Evolutionary conservation across 2,888 invertebrate genomes (phyloP), one percentile per base, ranked within the genome.

Genomic region (Archips xylosteana): DNA sequence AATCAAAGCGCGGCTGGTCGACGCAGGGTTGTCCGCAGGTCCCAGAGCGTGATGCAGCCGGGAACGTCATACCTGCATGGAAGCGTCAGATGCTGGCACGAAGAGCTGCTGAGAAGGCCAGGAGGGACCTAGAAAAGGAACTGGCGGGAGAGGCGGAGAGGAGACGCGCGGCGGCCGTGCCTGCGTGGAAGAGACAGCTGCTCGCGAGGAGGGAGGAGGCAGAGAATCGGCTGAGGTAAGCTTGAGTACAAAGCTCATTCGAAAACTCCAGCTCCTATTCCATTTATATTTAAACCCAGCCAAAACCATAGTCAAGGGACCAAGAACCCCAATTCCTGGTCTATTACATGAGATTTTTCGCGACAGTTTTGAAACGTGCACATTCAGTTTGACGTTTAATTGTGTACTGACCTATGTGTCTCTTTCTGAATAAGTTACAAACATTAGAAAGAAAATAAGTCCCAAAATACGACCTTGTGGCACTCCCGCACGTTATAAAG

Each of bases 1-100:
- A 79, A 81, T 79, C 83, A 82, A 85, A 82, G 83, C 78, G 79
- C 88, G 90, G 89, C 85, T 89, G 90, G 88, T 89, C 91, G 89
- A 92, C 87, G 89, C 90, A 94, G 94, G 92, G 92, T 83, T 92
- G 85, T 90, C 89, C 89, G 61, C 95, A 98, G 97, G 97, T 99
- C 79, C 98, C 98, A 10, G 98, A 98, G 85, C 96, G 96, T 76
- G 99, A 99, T 88, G 96, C 96, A 67, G 96, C 97, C 8, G 99
- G 99, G 0, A 98, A 97, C 85, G 95, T 96, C 59, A 98, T 99
- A 83, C 99, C 99, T 13, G 97, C 97, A 36, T 99, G 99, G 99
- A 99, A 99, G 88, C 95, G 98, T 12, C 98, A 99, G 90, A 98
- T 99, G 98, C 89, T 99, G 88, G 99, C 99, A 2, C 97, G 98